A percentile compares a stretch with the other conserved stretches of the same genome.
These are phyloP conservation scores for Phataginus tricuspis DNA, from an alignment of 2,797 vertebrate species.

Conservation along the genomic window DNA sequence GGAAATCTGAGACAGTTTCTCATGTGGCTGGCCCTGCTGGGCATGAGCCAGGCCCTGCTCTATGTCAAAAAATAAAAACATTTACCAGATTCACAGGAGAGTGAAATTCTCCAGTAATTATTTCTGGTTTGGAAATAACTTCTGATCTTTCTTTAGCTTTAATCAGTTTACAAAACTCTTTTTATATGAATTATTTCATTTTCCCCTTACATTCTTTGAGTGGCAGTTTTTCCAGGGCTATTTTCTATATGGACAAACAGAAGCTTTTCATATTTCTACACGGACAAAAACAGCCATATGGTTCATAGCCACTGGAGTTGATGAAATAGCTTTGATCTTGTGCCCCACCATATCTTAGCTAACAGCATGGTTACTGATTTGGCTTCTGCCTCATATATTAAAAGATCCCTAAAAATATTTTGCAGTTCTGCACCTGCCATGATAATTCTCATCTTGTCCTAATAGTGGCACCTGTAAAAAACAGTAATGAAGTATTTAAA, in stretches of 20 bases:
- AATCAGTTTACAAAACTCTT: neutral
- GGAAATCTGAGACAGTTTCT: neutral
- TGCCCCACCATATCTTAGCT: neutral
- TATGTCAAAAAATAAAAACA: neutral
- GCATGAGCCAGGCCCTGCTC: neutral
- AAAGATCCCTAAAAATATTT: neutral
- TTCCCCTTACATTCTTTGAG: neutral
- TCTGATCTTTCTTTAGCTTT: neutral
- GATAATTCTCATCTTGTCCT: conserved; percentile 8
- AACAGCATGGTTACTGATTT: neutral
- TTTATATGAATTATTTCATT: neutral
- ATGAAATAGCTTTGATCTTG: neutral
- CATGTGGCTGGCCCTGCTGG: neutral
- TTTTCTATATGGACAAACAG: neutral
- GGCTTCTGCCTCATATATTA: neutral
- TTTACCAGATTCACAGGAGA: neutral
- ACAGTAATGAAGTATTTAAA: conserved; percentile 55
- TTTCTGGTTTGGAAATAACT: neutral
- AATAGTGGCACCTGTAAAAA: neutral
- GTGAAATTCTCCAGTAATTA: neutral
- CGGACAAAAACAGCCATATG: neutral
- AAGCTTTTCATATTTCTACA: neutral
- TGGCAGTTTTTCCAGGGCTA: neutral
- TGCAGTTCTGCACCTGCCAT: neutral
- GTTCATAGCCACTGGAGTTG: neutral